Percentiles rank a stretch among this genome's conserved stretches.
Evolutionary conservation across 2,888 invertebrate genomes (phyloP).

Genomic region (Petrolisthes manimaculis): DNA sequence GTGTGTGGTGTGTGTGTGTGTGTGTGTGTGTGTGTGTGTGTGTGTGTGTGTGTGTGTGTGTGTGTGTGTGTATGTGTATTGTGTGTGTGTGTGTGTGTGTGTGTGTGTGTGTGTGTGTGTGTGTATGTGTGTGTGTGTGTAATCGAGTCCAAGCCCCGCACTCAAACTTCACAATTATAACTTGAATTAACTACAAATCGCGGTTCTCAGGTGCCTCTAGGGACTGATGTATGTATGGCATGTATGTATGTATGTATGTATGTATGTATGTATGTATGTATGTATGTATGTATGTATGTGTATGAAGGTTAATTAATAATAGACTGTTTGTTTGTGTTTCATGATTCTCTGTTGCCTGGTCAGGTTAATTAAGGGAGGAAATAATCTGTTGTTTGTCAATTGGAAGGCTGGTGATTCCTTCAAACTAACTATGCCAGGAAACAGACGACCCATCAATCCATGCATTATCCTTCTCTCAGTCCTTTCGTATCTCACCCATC

Average conservation of each 20-base stretch:
- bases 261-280: neutral
- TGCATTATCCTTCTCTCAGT: neutral
- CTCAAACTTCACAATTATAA: neutral
- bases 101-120: too few species aligned
- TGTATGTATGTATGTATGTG: neutral
- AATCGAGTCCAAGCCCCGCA: neutral
- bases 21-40: too few species aligned
- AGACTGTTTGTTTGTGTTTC: neutral
- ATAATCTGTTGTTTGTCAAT: too few species aligned
- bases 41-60: too few species aligned
- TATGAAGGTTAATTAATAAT: neutral
- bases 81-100: too few species aligned
- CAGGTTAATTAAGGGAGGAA: too few species aligned
- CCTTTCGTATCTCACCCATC: neutral
- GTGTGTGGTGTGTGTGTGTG: too few species aligned
- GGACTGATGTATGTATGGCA: neutral
- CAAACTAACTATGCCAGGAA: too few species aligned
- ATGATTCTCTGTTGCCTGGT: neutral
- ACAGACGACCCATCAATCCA: neutral
- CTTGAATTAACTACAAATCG: neutral
- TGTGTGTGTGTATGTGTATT: too few species aligned
- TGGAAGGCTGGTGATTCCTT: too few species aligned
- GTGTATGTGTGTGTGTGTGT: too few species aligned
- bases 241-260: neutral
- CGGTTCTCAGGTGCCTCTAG: neutral